Evolutionary conservation across 2,888 invertebrate genomes (phyloP).

Genomic region (Spisula solida): DNA sequence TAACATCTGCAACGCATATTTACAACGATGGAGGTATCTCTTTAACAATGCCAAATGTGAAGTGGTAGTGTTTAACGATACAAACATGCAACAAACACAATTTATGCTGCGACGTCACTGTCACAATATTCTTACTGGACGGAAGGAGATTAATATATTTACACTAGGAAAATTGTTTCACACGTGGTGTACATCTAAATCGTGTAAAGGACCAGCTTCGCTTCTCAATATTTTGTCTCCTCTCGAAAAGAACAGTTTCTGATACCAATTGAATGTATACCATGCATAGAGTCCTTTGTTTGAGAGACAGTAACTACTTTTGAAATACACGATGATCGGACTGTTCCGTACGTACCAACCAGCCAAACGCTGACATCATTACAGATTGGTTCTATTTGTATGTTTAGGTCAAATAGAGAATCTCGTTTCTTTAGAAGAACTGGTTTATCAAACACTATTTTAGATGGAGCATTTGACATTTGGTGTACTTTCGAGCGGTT

Average conservation of each 20-base stretch:
- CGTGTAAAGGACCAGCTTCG: neutral
- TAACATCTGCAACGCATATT: neutral
- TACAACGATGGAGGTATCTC: conserved; percentile 25
- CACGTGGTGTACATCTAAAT: no score
- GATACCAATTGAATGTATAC: neutral
- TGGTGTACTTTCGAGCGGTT: neutral
- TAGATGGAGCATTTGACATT: neutral
- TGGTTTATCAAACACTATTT: no score
- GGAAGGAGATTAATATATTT: no score
- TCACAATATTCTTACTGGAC: no score
- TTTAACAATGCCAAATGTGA: conserved; percentile 28
- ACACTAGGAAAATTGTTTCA: no score
- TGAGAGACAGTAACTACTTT: neutral
- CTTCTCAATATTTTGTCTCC: no score
- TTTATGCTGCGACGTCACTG: no score
- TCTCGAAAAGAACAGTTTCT: conserved; percentile 2
- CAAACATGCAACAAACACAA: no score
- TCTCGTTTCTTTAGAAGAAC: neutral
- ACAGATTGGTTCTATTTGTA: neutral
- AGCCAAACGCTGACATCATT: neutral
- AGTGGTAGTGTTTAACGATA: neutral
- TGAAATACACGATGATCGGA: neutral
- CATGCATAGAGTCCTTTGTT: neutral
- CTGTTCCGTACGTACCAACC: neutral
- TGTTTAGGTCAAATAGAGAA: neutral